These are phyloP conservation scores for Caradrina clavipalpis DNA, from an alignment of 2,888 invertebrate species.

Conservation along the genomic window DNA sequence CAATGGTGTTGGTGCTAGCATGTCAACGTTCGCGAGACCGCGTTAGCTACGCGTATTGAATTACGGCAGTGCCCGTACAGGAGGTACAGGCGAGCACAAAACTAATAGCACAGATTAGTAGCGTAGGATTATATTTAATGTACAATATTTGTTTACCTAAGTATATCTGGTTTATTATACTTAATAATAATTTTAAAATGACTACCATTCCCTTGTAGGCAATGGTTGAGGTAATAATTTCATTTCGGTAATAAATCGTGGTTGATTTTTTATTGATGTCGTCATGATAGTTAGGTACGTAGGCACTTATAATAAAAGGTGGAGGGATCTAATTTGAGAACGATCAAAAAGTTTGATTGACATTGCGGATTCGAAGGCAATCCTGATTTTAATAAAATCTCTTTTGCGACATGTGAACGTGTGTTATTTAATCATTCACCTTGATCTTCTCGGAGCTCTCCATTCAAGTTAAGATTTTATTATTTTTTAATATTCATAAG, in stretches of 20 bases:
- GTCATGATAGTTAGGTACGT: too few species aligned
- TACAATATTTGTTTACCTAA: too few species aligned
- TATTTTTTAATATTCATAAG: not conserved
- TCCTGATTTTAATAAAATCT: not conserved
- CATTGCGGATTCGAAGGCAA: not conserved
- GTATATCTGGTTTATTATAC: too few species aligned
- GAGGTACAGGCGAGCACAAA: conserved; percentile 58
- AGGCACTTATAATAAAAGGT: too few species aligned
- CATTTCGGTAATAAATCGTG: too few species aligned
- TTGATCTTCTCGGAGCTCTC: conserved; percentile 1
- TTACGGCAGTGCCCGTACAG: conserved; percentile 63
- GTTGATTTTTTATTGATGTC: too few species aligned
- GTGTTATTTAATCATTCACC: not conserved
- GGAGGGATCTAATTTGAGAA: too few species aligned
- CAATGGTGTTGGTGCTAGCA: conserved; percentile 35
- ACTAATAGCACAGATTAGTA: not conserved
- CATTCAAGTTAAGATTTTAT: conserved; percentile 5
- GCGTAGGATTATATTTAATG: not conserved
- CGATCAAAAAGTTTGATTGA: not conserved
- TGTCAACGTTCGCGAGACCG: conserved; percentile 68
- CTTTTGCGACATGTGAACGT: not conserved
- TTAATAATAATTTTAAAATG: too few species aligned
- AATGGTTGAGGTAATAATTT: too few species aligned
- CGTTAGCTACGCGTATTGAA: conserved; percentile 66
- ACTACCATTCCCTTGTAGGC: too few species aligned